These are phyloP conservation scores for Leptocoma aspasia DNA, from an alignment of 2,113 vertebrate species.

Conservation along the genomic window DNA sequence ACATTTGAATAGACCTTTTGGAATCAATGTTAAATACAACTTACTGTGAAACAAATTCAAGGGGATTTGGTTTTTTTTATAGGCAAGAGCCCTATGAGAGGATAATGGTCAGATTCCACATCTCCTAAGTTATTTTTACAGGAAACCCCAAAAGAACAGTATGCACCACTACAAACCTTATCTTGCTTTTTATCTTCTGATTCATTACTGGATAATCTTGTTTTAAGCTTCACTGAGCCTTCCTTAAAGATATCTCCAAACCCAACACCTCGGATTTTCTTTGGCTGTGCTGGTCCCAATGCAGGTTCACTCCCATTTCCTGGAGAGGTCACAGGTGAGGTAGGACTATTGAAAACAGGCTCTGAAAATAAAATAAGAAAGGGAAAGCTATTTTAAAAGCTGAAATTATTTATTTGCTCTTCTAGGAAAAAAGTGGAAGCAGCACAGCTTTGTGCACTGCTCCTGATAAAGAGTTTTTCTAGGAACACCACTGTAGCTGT, in stretches of 20 bases:
- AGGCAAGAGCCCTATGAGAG: neutral
- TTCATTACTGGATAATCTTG: conserved; percentile 78
- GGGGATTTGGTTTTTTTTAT: neutral
- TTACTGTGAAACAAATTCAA: neutral
- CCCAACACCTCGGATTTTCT: conserved; percentile 91
- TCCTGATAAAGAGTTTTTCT: neutral
- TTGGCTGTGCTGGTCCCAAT: conserved; percentile 81
- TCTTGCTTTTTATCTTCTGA: conserved; percentile 85
- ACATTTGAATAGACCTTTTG: neutral
- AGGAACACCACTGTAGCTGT: neutral
- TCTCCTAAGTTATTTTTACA: neutral
- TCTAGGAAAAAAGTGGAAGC: neutral
- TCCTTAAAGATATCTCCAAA: conserved; percentile 97
- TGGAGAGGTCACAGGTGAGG: conserved; percentile 73
- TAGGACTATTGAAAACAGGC: conserved; percentile 60
- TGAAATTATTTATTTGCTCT: neutral
- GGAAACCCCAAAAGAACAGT: neutral
- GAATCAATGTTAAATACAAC: neutral
- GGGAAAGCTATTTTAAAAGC: neutral
- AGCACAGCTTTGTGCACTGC: neutral
- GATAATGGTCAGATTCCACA: neutral
- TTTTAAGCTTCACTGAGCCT: conserved; percentile 88
- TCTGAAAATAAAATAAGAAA: conserved; percentile 55
- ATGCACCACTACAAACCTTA: conserved; percentile 69
- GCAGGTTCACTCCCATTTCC: conserved; percentile 73